Evolutionary conservation across 1,140 invertebrate species (phyloP), one percentile per base, ranked within the genome.

Genomic region (Drosophila littoralis): DNA sequence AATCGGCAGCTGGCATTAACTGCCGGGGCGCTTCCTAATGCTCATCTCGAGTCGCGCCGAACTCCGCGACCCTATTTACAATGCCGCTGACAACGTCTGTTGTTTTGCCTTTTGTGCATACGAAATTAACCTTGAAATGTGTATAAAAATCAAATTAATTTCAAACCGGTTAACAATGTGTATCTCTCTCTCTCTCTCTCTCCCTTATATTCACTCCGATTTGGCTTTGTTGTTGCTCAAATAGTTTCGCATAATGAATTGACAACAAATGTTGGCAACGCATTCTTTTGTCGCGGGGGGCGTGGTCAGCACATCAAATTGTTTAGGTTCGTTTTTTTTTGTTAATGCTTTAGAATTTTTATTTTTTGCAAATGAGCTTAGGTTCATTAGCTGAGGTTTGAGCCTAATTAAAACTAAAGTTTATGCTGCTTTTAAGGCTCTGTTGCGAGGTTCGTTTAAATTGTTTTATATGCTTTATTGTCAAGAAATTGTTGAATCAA

Each of bases 111-210:
- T 13, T 45, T 58, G 40, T 77, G 64, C 55, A 42, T 75, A 70
- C 54, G 22, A 82, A 82, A 59, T 59, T 68, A 76, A 82, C 80
- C 80, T 82, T 82, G 80, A 82, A 79, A 55, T 79, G 8, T 32
- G 12, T 61, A 36, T 52, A 71, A 72, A 73, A 60, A 45, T 59
- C 33, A 63, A 79, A 70, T 75, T 45, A 51, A 75, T 63, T 48
- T 67, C 22, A 50, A 82, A 82, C 80, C 80, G 80, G 80, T 82
- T 82, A 46, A 57, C 52, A 59, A 51, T 51, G 45, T 45, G 3
- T 38, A 57, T 63, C 51, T 32, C 55, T 33, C 45, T 59, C 65
- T 57, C 22, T 28, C 46, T 75, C n/a, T n/a, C n/a, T n/a, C n/a
- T n/a, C n/a, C n/a, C n/a, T n/a, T n/a, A n/a, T n/a, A n/a, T 32